These are phyloP conservation scores for Lissonota sp. DNA, from an alignment of 2,888 invertebrate species.

Conservation along the genomic window DNA sequence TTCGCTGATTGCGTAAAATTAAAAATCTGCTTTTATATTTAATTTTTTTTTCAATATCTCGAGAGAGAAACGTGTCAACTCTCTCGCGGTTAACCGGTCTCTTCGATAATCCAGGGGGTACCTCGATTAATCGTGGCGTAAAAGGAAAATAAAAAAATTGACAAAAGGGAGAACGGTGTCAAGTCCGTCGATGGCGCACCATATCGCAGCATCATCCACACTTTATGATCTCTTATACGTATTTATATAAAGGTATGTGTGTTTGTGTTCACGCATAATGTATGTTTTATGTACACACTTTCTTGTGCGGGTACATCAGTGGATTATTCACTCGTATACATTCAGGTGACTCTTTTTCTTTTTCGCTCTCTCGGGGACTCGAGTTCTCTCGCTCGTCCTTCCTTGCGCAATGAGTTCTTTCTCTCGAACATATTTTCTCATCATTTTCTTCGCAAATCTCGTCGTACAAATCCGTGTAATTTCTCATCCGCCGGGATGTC, in stretches of 20 bases:
- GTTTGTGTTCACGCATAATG: background rate
- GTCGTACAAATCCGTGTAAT: too few species aligned
- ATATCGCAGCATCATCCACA: background rate
- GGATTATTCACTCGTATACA: background rate
- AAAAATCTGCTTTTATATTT: too few species aligned
- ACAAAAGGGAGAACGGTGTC: conserved; percentile 74
- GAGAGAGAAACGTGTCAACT: background rate
- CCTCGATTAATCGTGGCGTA: conserved; percentile 71
- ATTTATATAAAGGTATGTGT: conserved; percentile 5
- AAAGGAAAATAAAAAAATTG: conserved; percentile 69
- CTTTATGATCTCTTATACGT: background rate
- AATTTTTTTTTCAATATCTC: conserved; percentile 24
- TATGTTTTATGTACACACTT: background rate
- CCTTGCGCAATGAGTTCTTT: background rate
- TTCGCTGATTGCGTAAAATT: too few species aligned
- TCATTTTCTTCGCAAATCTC: too few species aligned
- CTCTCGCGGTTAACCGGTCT: conserved; percentile 60
- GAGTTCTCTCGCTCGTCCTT: background rate
- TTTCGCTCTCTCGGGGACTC: background rate
- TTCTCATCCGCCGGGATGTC: too few species aligned
- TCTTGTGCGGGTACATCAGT: background rate
- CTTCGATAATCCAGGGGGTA: conserved; percentile 67
- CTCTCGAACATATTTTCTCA: too few species aligned
- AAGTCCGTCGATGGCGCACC: conserved; percentile 68
- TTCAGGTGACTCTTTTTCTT: conserved; percentile 6